These are phyloP conservation scores for Hybos culiciformis DNA, from an alignment of 2,888 invertebrate species.

Conservation along the genomic window DNA sequence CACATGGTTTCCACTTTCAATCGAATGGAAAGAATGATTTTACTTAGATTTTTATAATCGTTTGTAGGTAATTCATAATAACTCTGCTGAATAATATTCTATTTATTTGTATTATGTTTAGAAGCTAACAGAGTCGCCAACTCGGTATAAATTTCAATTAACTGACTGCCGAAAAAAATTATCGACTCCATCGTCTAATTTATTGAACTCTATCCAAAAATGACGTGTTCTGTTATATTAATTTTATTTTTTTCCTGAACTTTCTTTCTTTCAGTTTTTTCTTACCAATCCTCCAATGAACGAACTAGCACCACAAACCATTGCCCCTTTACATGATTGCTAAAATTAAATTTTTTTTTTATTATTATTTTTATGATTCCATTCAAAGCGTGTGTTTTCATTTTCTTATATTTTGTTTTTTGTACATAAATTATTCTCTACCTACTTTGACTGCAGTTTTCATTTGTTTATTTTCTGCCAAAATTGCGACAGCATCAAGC, in stretches of 20 bases:
- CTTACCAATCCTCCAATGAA: slow-evolving; percentile 27
- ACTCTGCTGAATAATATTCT: too few relatives aligned
- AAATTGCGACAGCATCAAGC: slow-evolving; percentile 28
- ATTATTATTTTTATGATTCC: too few relatives aligned
- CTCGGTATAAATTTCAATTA: background rate
- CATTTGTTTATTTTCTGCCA: slow-evolving; percentile 30
- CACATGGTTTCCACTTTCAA: too few relatives aligned
- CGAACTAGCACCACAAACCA: slow-evolving; percentile 27
- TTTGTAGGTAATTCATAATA: too few relatives aligned
- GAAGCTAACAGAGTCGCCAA: background rate
- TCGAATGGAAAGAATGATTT: too few relatives aligned
- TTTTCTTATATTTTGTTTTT: too few relatives aligned
- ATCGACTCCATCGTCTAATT: background rate
- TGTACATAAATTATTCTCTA: too few relatives aligned
- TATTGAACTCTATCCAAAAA: background rate
- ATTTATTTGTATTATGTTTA: background rate
- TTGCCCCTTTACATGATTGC: background rate
- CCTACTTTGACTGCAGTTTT: slow-evolving; percentile 26
- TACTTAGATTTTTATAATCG: too few relatives aligned
- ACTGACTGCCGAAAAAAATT: background rate
- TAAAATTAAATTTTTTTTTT: too few relatives aligned
- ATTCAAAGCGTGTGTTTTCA: too few relatives aligned
- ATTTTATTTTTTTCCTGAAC: background rate
- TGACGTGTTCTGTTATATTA: background rate
- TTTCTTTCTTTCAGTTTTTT: background rate